Conservation (phyloP, 1,140 invertebrate species). For the Aphis gossypii region DNA sequence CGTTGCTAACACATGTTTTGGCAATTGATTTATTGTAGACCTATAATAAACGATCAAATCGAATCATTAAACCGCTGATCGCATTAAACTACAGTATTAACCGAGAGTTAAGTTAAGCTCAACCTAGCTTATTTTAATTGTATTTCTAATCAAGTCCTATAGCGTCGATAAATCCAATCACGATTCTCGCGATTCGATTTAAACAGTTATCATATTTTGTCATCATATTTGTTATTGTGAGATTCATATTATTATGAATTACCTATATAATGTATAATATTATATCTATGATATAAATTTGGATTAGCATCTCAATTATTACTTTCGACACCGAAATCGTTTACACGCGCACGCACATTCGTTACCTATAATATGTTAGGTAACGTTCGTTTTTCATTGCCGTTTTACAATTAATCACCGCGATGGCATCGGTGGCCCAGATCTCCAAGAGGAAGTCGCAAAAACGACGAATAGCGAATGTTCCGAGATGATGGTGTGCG, state of each 20-base stretch:
- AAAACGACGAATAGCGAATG: neutral
- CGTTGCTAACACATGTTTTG: neutral
- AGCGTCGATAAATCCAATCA: too few relatives aligned
- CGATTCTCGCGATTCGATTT: too few relatives aligned
- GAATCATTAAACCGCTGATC: too few relatives aligned
- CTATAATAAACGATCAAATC: neutral
- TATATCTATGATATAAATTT: too few relatives aligned
- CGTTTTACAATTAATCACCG: constrained; percentile 9
- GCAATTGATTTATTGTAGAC: neutral
- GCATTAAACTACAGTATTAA: too few relatives aligned
- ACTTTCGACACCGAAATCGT: neutral
- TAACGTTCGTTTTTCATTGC: neutral
- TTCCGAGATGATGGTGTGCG: neutral
- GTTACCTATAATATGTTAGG: neutral
- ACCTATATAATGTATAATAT: too few relatives aligned
- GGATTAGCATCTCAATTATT: neutral
- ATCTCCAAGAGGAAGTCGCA: neutral
- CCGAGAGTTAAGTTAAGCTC: too few relatives aligned
- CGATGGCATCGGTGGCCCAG: neutral
- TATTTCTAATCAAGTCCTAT: too few relatives aligned
- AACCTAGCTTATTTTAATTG: too few relatives aligned
- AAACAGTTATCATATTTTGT: too few relatives aligned
- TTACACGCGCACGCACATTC: neutral
- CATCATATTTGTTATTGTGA: too few relatives aligned
- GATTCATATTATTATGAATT: too few relatives aligned